Percentiles rank a stretch among this genome's conserved stretches.
phyloP scores from a whole-genome alignment of 2,113 vertebrate genomes.

The Gymnorhina tibicen region DNA sequence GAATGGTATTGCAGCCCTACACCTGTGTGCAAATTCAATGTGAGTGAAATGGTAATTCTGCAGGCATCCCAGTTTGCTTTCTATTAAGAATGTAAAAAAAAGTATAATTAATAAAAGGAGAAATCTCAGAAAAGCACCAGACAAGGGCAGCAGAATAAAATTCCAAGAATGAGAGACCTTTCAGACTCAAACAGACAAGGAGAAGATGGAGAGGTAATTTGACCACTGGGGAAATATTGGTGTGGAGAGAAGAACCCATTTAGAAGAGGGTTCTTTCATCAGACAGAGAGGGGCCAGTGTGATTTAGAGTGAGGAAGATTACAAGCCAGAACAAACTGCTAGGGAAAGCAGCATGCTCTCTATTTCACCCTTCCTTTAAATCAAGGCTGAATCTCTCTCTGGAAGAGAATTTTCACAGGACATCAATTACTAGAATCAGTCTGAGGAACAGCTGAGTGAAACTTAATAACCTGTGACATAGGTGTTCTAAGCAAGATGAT shows the following conservation, averaged over 20 bases:
- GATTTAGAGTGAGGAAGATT: not conserved
- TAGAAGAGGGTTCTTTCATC: not conserved
- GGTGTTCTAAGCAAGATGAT: not conserved
- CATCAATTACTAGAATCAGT: not conserved
- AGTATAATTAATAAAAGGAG: not conserved
- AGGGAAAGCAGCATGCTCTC: not conserved
- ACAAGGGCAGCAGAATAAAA: not conserved
- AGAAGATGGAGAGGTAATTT: not conserved
- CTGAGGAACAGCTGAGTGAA: not conserved
- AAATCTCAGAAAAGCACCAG: not conserved
- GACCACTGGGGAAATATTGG: not conserved
- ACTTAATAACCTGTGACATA: not conserved
- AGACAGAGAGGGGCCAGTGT: not conserved
- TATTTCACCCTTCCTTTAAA: not conserved
- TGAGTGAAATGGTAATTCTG: not conserved
- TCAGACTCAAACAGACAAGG: not conserved
- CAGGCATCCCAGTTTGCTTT: not conserved
- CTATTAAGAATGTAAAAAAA: not conserved
- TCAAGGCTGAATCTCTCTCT: not conserved
- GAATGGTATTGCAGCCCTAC: not conserved
- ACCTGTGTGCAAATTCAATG: not conserved
- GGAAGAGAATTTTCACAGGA: not conserved
- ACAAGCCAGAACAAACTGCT: not conserved
- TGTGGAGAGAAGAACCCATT: not conserved
- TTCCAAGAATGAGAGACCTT: not conserved